These are phyloP conservation scores for Pegoplata infirma DNA, from an alignment of 2,888 invertebrate genomes.

Conservation along the genomic window DNA sequence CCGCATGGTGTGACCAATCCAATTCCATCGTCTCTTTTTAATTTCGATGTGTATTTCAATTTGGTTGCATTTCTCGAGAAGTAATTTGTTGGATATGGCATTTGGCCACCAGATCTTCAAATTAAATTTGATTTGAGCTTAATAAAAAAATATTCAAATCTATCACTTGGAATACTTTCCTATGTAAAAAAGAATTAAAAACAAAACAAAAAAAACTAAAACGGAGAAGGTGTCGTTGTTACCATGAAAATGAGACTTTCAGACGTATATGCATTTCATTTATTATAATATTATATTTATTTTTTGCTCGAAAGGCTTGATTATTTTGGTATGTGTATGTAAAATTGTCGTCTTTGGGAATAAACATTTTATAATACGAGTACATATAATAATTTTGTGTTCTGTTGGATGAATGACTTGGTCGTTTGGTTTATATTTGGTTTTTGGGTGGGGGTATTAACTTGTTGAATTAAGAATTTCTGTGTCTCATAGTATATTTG, in stretches of 20 bases:
- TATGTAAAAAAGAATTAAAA: neutral
- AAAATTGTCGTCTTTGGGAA: conserved; percentile 22
- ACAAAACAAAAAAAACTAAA: too few species aligned
- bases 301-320: conserved; percentile 3
- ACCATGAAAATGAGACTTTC: conserved; percentile 54
- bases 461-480: conserved; percentile 45
- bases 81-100: too few species aligned
- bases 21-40: too few species aligned
- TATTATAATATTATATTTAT: conserved; percentile 21
- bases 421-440: neutral
- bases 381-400: neutral
- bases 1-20: too few species aligned
- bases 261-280: conserved; percentile 49
- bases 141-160: too few species aligned
- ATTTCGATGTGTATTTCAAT: too few species aligned
- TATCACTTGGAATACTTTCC: neutral
- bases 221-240: conserved; percentile 59
- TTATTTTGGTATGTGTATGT: conserved; percentile 7
- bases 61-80: too few species aligned
- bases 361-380: too few species aligned
- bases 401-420: neutral
- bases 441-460: conserved; percentile 36
- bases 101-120: too few species aligned
- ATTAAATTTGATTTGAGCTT: too few species aligned
- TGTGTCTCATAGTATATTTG: neutral